A percentile compares a stretch with the other conserved stretches of the same genome.
Evolutionary conservation across 2,113 vertebrate species (phyloP).

Genomic region (Ailurus styani): DNA sequence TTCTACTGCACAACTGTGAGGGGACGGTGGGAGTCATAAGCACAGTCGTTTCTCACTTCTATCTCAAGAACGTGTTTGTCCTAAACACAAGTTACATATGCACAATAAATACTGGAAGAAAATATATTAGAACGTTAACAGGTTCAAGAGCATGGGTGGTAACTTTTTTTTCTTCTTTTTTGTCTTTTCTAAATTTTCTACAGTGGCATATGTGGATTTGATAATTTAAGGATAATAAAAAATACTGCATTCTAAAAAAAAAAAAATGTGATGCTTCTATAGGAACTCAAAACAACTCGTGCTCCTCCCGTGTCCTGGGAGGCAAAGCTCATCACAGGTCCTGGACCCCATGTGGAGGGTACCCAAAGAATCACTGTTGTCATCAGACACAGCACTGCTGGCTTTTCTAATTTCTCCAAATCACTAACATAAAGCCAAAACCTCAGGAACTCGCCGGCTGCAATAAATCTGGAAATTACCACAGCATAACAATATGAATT

Average conservation of each 20-base stretch:
- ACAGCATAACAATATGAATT: conserved; percentile 79
- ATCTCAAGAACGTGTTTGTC: background rate
- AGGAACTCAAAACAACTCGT: background rate
- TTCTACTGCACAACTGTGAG: background rate
- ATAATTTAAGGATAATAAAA: conserved; percentile 7
- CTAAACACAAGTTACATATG: background rate
- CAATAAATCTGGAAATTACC: conserved; percentile 65
- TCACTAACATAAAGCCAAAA: conserved; percentile 78
- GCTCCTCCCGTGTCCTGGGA: background rate
- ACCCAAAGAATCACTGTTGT: background rate
- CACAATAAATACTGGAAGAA: background rate
- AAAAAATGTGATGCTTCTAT: background rate
- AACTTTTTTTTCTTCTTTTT: background rate
- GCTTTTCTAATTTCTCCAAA: conserved; percentile 69
- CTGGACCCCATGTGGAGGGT: background rate
- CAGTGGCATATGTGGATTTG: background rate
- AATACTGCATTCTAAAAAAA: background rate
- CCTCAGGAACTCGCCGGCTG: conserved; percentile 54
- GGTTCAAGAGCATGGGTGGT: background rate
- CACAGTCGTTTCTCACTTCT: background rate
- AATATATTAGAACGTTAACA: background rate
- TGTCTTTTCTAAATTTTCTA: background rate
- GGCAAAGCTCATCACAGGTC: background rate
- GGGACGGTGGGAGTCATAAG: background rate
- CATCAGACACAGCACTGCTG: conserved; percentile 34